These are phyloP conservation scores for Danio kyathit DNA, from an alignment of 2,797 vertebrate species.

Conservation along the genomic window DNA sequence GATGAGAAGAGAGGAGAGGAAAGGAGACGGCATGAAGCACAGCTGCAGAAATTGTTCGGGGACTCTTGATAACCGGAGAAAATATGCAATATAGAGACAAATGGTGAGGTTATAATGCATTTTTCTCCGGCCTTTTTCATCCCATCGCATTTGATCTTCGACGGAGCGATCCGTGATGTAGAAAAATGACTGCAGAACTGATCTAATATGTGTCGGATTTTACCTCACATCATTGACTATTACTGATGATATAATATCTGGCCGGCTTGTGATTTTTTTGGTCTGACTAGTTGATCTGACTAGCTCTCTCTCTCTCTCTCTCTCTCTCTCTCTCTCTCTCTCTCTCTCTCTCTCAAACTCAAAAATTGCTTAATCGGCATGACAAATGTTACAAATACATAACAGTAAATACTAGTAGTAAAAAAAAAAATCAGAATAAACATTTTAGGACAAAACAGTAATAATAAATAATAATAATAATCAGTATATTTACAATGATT, in stretches of 20 bases:
- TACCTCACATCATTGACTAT: slow-evolving; percentile 41
- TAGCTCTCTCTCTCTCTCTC: no score
- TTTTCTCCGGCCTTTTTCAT: slow-evolving; percentile 37
- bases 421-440: no score
- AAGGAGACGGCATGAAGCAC: slow-evolving; percentile 33
- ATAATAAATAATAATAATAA: no score
- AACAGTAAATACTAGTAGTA: no score
- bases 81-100: slow-evolving; percentile 52
- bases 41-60: slow-evolving; percentile 42
- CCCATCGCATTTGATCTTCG: not conserved
- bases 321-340: no score
- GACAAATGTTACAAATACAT: no score
- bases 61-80: slow-evolving; percentile 42
- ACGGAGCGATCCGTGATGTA: no score
- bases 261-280: not conserved
- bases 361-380: no score
- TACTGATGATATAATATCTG: slow-evolving; percentile 42
- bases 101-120: slow-evolving; percentile 31
- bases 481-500: no score
- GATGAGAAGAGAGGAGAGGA: slow-evolving; percentile 35
- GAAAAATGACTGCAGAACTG: not conserved
- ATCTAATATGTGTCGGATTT: slow-evolving; percentile 39
- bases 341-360: no score
- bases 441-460: no score
- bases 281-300: not conserved